phyloP scores from a whole-genome alignment of 2,113 vertebrate species.

The Pachypanchax playfairii region DNA sequence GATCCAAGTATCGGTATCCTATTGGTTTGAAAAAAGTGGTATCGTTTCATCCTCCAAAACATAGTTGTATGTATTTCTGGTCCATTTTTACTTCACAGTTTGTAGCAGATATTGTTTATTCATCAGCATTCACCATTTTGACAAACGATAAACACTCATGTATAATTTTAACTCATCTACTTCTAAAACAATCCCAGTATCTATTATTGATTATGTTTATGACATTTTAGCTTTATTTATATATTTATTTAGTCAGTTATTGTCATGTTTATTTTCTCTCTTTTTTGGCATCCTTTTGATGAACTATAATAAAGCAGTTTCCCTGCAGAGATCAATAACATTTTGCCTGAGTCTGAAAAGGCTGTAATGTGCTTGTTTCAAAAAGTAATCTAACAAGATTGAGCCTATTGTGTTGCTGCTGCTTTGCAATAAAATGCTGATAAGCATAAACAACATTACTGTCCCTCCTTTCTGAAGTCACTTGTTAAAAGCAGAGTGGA shows the following conservation, averaged over 20 bases:
- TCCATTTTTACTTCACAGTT: constrained; percentile 4
- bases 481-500: not conserved
- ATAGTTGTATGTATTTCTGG: constrained; percentile 4
- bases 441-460: not conserved
- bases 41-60: too few relatives aligned
- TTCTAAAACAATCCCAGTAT: not conserved
- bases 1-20: too few relatives aligned
- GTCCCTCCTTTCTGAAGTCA: not conserved
- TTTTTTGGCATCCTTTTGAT: constrained; percentile 1
- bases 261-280: not conserved
- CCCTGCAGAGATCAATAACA: constrained; percentile 1
- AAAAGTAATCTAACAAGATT: not conserved
- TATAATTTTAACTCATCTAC: not conserved
- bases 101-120: constrained; percentile 35
- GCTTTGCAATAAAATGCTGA: constrained; percentile 7
- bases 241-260: too few relatives aligned
- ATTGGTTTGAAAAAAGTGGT: too few relatives aligned
- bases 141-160: not conserved
- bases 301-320: constrained; percentile 4
- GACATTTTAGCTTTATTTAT: not conserved
- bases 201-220: not conserved
- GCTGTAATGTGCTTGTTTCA: not conserved
- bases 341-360: not conserved
- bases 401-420: not conserved
- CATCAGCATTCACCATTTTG: constrained; percentile 34